Base-by-base conservation (phyloP, 2,113 vertebrate species). In the Pipa parva region DNA sequence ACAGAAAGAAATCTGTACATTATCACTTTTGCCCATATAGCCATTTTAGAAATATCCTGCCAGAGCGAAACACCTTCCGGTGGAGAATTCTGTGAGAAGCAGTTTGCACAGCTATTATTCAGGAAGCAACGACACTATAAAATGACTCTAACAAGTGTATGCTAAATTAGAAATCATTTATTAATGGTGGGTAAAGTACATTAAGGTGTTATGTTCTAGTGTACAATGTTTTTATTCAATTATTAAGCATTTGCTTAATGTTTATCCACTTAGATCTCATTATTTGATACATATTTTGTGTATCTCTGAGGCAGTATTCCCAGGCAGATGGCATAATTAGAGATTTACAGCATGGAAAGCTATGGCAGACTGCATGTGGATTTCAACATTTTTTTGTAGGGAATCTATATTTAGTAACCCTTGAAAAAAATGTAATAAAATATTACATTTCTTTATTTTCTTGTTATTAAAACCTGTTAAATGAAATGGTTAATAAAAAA, bases 321-420 rank as follows among this genome's bases (percentile, higher is more conserved):
- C 22, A 28, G 36, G 39, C 13, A 45, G 50, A 55, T 56, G 26
- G 50, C 39, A 55, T 45, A 56, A 64, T 64, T 64, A 55, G 50
- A 64, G 50, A 50, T 36, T 22, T 52, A 13, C 46, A 22, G 51
- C 24, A 22, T 55, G 27, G 24, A 10, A 39, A 49, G 21, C 46
- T 49, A 13, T 13, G 10, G 46, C 12, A 24, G 7, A 5, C 8
- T 49, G 20, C 2, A 49, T 21, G 39, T 10, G 39, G n/a, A n/a
- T n/a, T n/a, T n/a, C n/a, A n/a, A n/a, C n/a, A n/a, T n/a, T n/a
- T n/a, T n/a, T n/a, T n/a, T n/a, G n/a, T n/a, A n/a, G n/a, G n/a
- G n/a, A n/a, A n/a, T n/a, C n/a, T n/a, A n/a, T n/a, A n/a, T n/a
- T n/a, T n/a, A n/a, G n/a, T n/a, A n/a, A n/a, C n/a, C n/a, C n/a